Conservation (phyloP, 2,888 invertebrate species). For the Polymixis flavicincta region DNA sequence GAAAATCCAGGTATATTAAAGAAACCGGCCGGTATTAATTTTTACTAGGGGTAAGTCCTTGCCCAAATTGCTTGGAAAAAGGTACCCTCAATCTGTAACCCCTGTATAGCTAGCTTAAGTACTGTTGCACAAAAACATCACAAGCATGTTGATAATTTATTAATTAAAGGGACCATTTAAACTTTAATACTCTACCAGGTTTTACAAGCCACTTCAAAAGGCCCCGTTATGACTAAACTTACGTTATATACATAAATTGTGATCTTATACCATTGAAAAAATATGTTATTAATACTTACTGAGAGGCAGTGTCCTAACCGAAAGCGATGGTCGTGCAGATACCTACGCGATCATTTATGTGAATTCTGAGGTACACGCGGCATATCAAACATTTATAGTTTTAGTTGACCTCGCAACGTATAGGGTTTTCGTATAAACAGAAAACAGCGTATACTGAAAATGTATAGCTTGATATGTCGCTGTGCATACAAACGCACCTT, state of each 20-base stretch:
- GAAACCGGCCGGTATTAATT: background rate
- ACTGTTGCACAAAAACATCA: slow-evolving; percentile 17
- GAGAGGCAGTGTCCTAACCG: background rate
- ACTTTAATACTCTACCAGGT: slow-evolving; percentile 1
- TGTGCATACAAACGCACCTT: background rate
- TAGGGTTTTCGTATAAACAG: too few species aligned
- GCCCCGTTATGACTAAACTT: background rate
- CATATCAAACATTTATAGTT: too few species aligned
- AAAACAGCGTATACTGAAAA: too few species aligned
- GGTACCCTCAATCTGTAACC: background rate
- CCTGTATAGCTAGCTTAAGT: background rate
- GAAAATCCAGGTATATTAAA: background rate
- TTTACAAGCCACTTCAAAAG: background rate
- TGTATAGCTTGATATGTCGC: too few species aligned
- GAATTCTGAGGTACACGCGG: too few species aligned
- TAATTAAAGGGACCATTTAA: slow-evolving; percentile 7
- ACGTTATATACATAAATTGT: slow-evolving; percentile 20
- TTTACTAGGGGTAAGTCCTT: too few species aligned
- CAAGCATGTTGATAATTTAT: background rate
- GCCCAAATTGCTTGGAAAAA: background rate
- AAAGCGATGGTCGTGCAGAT: background rate
- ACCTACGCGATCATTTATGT: background rate
- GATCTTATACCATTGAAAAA: slow-evolving; percentile 12
- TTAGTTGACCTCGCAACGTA: too few species aligned
- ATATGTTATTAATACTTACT: slow-evolving; percentile 5